Conservation (phyloP, 2,797 vertebrate species). For the Chloroceryle inda region DNA sequence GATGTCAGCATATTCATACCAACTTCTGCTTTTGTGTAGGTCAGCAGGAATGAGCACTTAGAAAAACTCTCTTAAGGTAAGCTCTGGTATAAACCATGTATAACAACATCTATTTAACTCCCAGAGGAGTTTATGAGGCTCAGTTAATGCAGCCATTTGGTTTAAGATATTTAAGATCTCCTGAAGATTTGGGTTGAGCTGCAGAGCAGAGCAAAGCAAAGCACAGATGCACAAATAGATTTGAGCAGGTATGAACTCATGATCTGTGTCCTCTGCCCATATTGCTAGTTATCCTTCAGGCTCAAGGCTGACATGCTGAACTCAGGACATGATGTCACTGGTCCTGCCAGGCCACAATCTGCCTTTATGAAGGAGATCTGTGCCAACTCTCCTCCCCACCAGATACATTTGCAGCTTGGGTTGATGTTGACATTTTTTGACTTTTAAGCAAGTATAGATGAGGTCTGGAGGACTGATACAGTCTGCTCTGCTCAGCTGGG, state of each 20-base stretch:
- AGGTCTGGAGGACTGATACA: not conserved
- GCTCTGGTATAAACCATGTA: not conserved
- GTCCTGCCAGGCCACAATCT: not conserved
- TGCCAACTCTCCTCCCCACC: not conserved
- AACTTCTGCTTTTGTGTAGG: not conserved
- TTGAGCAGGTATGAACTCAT: not conserved
- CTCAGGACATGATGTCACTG: not conserved
- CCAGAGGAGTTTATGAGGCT: not conserved
- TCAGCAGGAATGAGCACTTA: constrained; percentile 18
- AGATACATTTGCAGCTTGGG: not conserved
- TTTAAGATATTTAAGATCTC: not conserved
- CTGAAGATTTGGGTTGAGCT: not conserved
- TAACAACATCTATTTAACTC: constrained; percentile 20
- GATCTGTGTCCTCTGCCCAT: not conserved
- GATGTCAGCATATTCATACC: constrained; percentile 9
- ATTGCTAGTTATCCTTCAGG: not conserved
- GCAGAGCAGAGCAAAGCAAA: not conserved
- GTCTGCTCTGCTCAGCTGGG: not conserved
- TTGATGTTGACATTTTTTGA: not conserved
- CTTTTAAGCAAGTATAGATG: not conserved
- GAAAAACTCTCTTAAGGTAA: constrained; percentile 3
- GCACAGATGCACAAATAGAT: not conserved
- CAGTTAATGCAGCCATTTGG: constrained; percentile 11
- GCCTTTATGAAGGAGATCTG: not conserved
- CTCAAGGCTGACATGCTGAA: not conserved